A percentile compares a stretch with the other conserved stretches of the same genome.
phyloP scores from a whole-genome alignment of 2,888 invertebrate species.

The Aspidapion aeneum region DNA sequence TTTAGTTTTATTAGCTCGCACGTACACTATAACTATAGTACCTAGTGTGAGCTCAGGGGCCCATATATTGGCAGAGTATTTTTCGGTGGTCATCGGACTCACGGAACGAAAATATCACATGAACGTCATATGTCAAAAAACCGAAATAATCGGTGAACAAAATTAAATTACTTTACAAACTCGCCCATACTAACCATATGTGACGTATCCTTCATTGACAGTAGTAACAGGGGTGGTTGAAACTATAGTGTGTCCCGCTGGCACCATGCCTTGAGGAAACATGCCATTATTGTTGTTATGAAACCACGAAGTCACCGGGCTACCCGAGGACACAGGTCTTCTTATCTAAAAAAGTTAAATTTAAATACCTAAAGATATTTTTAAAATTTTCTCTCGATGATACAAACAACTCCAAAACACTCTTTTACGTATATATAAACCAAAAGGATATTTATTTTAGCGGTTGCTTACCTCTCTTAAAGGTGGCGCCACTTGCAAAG shows the following conservation, averaged over 20 bases:
- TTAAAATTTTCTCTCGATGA: neutral
- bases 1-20: too few species aligned
- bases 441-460: too few species aligned
- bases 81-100: too few species aligned
- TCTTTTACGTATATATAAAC: too few species aligned
- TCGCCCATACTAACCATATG: slow-evolving; percentile 39
- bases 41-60: too few species aligned
- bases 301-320: slow-evolving; percentile 49
- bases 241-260: slow-evolving; percentile 38
- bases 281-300: slow-evolving; percentile 42
- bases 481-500: slow-evolving; percentile 31
- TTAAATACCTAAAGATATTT: too few species aligned
- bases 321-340: slow-evolving; percentile 50
- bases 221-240: slow-evolving; percentile 38
- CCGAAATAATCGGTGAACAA: too few species aligned
- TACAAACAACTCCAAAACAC: neutral
- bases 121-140: too few species aligned
- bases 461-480: slow-evolving; percentile 44
- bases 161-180: neutral
- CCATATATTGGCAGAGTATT: too few species aligned
- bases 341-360: slow-evolving; percentile 35
- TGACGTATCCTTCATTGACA: slow-evolving; percentile 51
- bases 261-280: slow-evolving; percentile 39
- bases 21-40: too few species aligned
- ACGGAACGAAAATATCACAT: too few species aligned